phyloP scores from a whole-genome alignment of 2,113 vertebrate species.

The Onychorhynchus coronatus region DNA sequence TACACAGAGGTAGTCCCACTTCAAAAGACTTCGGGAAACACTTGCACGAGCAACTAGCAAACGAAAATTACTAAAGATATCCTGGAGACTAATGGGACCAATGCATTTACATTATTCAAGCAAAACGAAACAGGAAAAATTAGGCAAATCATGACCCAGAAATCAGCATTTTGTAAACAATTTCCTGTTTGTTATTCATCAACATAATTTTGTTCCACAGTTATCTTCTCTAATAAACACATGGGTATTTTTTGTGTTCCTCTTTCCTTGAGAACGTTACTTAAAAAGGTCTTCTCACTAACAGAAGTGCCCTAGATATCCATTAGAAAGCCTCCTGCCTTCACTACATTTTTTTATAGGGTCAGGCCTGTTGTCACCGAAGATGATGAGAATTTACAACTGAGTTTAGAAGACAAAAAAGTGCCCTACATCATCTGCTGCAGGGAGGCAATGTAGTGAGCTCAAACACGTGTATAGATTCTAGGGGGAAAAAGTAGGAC shows the following conservation, averaged over 20 bases:
- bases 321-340: background rate
- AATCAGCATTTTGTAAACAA: conserved; percentile 34
- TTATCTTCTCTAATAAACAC: background rate
- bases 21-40: conserved; percentile 4
- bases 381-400: background rate
- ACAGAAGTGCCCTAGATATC: background rate
- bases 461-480: background rate
- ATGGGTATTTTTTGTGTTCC: background rate
- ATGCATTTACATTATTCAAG: background rate
- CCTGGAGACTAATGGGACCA: background rate
- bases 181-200: conserved; percentile 27
- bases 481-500: background rate
- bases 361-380: background rate
- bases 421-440: background rate
- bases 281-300: background rate
- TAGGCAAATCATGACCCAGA: conserved; percentile 22
- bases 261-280: background rate
- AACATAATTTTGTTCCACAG: background rate
- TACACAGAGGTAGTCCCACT: background rate
- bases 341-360: background rate
- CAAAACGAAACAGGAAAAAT: background rate
- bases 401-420: background rate
- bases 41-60: background rate
- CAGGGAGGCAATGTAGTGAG: background rate
- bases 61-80: background rate